phyloP scores from a whole-genome alignment of 2,113 vertebrate genomes.

The Chloropsis cyanopogon region DNA sequence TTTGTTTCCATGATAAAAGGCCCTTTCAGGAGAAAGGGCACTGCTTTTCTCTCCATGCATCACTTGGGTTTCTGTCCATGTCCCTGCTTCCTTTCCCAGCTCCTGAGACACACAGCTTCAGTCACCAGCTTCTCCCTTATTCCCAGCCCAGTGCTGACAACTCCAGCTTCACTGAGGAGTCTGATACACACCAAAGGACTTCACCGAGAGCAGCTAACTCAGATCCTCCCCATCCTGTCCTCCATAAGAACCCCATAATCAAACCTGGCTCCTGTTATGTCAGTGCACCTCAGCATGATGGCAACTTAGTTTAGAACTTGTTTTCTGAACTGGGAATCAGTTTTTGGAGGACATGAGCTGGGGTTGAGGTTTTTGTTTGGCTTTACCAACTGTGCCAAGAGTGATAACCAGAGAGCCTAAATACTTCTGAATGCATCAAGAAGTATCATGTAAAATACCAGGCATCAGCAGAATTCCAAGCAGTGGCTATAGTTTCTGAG shows the following conservation, averaged over 20 bases:
- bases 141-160: neutral
- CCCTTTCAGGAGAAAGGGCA: constrained; percentile 2
- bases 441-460: fast-evolving
- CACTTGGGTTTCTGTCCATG: constrained; percentile 31
- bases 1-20: constrained; percentile 30
- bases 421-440: fast-evolving
- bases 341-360: fast-evolving
- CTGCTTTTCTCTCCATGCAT: neutral
- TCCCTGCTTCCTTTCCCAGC: constrained; percentile 8
- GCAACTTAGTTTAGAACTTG: neutral
- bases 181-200: neutral
- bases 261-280: neutral
- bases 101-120: neutral
- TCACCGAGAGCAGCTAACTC: neutral
- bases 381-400: neutral
- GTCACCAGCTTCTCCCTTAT: neutral
- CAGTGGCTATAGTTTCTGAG: neutral
- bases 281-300: neutral
- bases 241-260: neutral
- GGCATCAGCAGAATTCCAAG: neutral
- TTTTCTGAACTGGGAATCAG: neutral
- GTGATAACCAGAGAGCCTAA: neutral
- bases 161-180: neutral
- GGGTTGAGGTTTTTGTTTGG: neutral
- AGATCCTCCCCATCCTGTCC: neutral